Conservation (phyloP, 2,888 invertebrate genomes). For the Agrilus cyanescens region DNA sequence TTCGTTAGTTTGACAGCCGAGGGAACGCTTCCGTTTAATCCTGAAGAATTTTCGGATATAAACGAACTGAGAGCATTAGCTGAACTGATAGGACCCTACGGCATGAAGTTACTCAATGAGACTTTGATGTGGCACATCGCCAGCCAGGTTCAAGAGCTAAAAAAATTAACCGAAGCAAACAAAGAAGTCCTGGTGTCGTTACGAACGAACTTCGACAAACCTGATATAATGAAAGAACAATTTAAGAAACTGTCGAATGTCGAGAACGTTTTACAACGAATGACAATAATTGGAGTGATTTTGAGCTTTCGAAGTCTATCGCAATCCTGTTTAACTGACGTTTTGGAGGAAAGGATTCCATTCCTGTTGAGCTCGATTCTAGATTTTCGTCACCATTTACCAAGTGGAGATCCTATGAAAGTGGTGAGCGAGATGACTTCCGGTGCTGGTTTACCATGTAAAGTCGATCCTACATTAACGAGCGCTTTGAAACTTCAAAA, state of each 20-base stretch:
- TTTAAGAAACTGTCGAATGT: slow-evolving; percentile 82
- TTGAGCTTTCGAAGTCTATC: slow-evolving; percentile 89
- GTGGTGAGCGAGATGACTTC: slow-evolving; percentile 96
- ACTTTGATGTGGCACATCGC: slow-evolving; percentile 98
- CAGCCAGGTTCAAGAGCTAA: slow-evolving; percentile 93
- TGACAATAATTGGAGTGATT: slow-evolving; percentile 97
- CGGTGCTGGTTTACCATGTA: slow-evolving; percentile 85
- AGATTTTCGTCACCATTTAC: slow-evolving; percentile 87
- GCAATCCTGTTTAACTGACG: slow-evolving; percentile 88
- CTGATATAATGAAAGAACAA: slow-evolving; percentile 95
- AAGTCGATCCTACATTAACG: slow-evolving; percentile 91
- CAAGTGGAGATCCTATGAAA: slow-evolving; percentile 79
- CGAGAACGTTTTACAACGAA: slow-evolving; percentile 89
- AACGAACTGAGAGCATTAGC: slow-evolving; percentile 89
- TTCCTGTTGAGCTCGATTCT: slow-evolving; percentile 90
- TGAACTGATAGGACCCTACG: slow-evolving; percentile 96
- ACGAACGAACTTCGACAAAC: slow-evolving; percentile 95
- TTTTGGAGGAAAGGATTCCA: slow-evolving; percentile 86
- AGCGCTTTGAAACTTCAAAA: slow-evolving; percentile 84
- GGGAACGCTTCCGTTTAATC: slow-evolving; percentile 87
- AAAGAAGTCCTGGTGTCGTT: slow-evolving; percentile 85
- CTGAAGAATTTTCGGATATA: slow-evolving; percentile 96
- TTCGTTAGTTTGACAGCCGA: slow-evolving; percentile 90
- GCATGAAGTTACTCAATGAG: slow-evolving; percentile 94
- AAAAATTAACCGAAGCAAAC: slow-evolving; percentile 80